A percentile compares a stretch with the other conserved stretches of the same genome.
Evolutionary conservation across 2,797 vertebrate genomes (phyloP).

Genomic region (Mormyrus hasselquistii): DNA sequence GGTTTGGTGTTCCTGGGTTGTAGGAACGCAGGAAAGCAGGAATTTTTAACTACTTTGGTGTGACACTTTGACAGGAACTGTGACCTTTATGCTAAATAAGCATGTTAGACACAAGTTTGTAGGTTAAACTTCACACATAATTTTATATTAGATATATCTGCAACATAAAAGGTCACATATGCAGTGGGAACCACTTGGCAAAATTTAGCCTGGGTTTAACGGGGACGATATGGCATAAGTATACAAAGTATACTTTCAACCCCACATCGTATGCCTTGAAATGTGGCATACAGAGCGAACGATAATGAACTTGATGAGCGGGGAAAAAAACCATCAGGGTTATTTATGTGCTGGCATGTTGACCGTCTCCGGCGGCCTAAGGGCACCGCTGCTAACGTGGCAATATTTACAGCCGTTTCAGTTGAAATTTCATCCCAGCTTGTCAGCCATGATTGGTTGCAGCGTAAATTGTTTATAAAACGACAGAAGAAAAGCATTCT

Average conservation of each 20-base stretch:
- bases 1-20: neutral
- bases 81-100: neutral
- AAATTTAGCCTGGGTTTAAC: neutral
- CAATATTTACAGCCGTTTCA: neutral
- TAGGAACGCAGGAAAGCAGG: no score
- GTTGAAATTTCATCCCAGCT: neutral
- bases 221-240: neutral
- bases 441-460: slow-evolving; percentile 13
- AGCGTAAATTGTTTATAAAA: slow-evolving; percentile 15
- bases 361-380: neutral
- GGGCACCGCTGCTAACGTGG: neutral
- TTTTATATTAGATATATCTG: neutral
- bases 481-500: slow-evolving; percentile 10
- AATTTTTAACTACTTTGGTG: neutral
- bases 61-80: neutral
- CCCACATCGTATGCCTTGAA: neutral
- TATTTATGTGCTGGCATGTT: neutral
- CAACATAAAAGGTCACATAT: neutral
- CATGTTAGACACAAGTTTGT: neutral
- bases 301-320: neutral
- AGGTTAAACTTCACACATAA: neutral
- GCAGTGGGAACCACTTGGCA: neutral
- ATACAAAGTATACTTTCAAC: neutral
- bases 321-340: neutral
- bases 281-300: neutral